Evolutionary conservation across 2,888 invertebrate genomes (phyloP).

Genomic region (Theretra japonica): DNA sequence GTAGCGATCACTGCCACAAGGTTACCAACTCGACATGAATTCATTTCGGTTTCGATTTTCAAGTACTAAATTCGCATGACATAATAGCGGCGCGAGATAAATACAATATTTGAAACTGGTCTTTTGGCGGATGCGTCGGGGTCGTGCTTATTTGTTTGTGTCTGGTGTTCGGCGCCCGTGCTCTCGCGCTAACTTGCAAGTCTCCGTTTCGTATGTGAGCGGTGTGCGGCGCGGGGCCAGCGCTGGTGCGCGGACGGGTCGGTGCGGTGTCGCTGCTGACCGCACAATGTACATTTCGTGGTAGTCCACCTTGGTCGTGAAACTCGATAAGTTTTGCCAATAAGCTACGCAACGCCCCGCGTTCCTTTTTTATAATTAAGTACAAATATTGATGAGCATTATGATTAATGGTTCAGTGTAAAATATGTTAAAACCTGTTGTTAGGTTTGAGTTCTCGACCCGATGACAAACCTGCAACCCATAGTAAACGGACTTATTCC

Average conservation of each 20-base stretch:
- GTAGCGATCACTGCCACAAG: conserved; percentile 2
- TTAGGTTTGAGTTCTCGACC: not conserved
- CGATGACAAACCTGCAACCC: too few species aligned
- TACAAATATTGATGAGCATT: too few species aligned
- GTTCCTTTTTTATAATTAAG: too few species aligned
- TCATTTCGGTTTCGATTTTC: conserved; percentile 15
- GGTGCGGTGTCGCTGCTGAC: not conserved
- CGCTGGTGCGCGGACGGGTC: too few species aligned
- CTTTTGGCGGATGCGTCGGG: conserved; percentile 12
- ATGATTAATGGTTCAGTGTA: not conserved
- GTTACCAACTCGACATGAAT: conserved; percentile 11
- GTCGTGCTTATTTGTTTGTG: not conserved
- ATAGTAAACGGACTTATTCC: not conserved
- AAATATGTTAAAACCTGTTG: not conserved
- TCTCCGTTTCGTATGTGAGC: not conserved
- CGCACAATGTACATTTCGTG: not conserved
- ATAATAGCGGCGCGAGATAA: conserved; percentile 18
- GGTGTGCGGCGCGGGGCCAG: too few species aligned
- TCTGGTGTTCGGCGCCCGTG: not conserved
- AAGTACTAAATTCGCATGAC: conserved; percentile 12
- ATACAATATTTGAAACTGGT: conserved; percentile 20
- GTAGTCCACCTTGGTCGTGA: too few species aligned
- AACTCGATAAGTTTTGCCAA: too few species aligned
- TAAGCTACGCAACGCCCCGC: too few species aligned
- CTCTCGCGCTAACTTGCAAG: not conserved